Percentiles rank a stretch among this genome's conserved stretches.
phyloP scores from a whole-genome alignment of 1,140 invertebrate species.

The Microplitis mediator region DNA sequence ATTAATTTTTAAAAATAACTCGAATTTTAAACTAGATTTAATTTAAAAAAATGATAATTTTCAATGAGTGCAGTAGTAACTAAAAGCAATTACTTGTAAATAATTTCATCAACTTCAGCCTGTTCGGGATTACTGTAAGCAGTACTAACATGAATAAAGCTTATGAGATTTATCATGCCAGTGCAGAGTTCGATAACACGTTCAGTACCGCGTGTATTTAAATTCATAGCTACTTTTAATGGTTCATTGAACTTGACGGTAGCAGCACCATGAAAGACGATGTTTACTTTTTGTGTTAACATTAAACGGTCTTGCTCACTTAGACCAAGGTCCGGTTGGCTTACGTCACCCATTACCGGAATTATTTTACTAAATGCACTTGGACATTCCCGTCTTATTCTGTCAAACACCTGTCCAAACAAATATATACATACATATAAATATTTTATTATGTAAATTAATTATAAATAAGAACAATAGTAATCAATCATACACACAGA shows the following conservation, averaged over 20 bases:
- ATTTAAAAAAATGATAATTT: too few relatives aligned
- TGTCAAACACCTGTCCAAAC: slow-evolving; percentile 71
- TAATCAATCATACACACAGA: too few relatives aligned
- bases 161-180: slow-evolving; percentile 72
- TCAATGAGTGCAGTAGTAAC: background rate
- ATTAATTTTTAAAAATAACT: too few relatives aligned
- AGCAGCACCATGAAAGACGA: slow-evolving; percentile 94
- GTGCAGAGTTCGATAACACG: slow-evolving; percentile 71
- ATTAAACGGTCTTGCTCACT: slow-evolving; percentile 62
- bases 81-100: slow-evolving; percentile 66
- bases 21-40: too few relatives aligned
- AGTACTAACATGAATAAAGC: slow-evolving; percentile 85
- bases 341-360: slow-evolving; percentile 77
- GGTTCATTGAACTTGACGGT: slow-evolving; percentile 79
- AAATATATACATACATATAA: background rate
- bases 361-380: slow-evolving; percentile 75
- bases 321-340: slow-evolving; percentile 69
- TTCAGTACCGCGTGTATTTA: slow-evolving; percentile 74
- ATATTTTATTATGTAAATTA: background rate
- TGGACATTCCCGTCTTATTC: slow-evolving; percentile 70
- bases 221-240: slow-evolving; percentile 72
- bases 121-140: slow-evolving; percentile 85
- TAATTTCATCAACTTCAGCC: slow-evolving; percentile 70
- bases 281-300: slow-evolving; percentile 74
- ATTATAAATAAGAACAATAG: too few relatives aligned